Evolutionary conservation across 2,888 invertebrate species (phyloP).

Genomic region (Pterostichus madidus): DNA sequence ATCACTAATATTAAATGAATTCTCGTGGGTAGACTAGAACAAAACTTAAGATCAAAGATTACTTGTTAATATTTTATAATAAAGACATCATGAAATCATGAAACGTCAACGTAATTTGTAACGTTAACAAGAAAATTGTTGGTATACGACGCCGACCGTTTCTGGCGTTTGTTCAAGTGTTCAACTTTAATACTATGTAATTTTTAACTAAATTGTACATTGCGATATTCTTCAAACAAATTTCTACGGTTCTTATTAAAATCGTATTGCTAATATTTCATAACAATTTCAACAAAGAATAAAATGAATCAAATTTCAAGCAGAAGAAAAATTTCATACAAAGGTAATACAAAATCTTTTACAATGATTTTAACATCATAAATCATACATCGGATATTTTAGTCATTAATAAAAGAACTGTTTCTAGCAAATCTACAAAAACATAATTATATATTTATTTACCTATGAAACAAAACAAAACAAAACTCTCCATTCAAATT

Average conservation of each 20-base stretch:
- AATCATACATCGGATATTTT: too few relatives aligned
- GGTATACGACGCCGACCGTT: constrained; percentile 23
- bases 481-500: background rate
- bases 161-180: constrained; percentile 32
- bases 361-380: too few relatives aligned
- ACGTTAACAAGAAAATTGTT: constrained; percentile 48
- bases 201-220: constrained; percentile 30
- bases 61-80: constrained; percentile 44
- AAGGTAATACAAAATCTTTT: background rate
- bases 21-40: constrained; percentile 8
- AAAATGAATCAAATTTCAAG: too few relatives aligned
- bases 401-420: too few relatives aligned
- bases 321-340: background rate
- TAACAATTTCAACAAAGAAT: too few relatives aligned
- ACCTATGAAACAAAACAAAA: background rate
- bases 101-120: constrained; percentile 46
- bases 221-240: constrained; percentile 14
- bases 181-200: constrained; percentile 37
- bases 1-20: constrained; percentile 38
- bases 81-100: constrained; percentile 48
- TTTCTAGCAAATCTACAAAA: too few relatives aligned
- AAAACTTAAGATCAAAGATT: constrained; percentile 38
- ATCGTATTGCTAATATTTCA: constrained; percentile 7
- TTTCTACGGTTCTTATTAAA: constrained; percentile 16
- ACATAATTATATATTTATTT: constrained; percentile 3